These are phyloP conservation scores for Chelon labrosus DNA, from an alignment of 2,797 vertebrate species.

Conservation along the genomic window DNA sequence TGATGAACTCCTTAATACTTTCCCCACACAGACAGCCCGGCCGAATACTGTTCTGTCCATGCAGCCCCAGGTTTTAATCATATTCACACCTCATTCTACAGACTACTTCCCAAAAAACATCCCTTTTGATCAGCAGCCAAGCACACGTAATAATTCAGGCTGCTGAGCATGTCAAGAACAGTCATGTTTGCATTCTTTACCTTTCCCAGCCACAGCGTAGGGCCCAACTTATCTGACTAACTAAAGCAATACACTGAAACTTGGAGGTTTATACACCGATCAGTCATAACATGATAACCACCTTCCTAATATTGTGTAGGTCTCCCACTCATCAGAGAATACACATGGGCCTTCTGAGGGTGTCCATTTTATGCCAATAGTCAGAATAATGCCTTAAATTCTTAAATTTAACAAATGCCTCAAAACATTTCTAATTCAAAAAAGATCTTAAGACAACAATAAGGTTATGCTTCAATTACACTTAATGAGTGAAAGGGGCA, in stretches of 20 bases:
- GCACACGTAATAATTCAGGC: constrained; percentile 35
- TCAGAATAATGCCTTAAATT: too few relatives aligned
- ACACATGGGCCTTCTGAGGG: too few relatives aligned
- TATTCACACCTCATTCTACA: constrained; percentile 11
- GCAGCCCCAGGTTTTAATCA: constrained; percentile 16
- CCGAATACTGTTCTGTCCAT: neutral
- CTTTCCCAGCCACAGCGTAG: constrained; percentile 6
- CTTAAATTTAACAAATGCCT: too few relatives aligned
- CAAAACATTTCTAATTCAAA: too few relatives aligned
- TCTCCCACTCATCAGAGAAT: too few relatives aligned
- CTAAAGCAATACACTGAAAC: neutral
- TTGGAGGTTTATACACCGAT: neutral
- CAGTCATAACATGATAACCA: too few relatives aligned
- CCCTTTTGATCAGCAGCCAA: constrained; percentile 37
- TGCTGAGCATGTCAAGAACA: constrained; percentile 5
- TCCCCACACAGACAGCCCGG: neutral
- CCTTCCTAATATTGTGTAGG: too few relatives aligned
- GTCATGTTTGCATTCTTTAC: constrained; percentile 29
- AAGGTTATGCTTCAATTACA: too few relatives aligned
- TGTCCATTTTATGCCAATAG: too few relatives aligned
- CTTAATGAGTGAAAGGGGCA: too few relatives aligned
- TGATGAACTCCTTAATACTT: neutral
- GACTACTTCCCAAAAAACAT: constrained; percentile 11
- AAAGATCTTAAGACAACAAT: too few relatives aligned
- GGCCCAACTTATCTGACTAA: constrained; percentile 17